phyloP scores from a whole-genome alignment of 2,888 invertebrate genomes.

The Fabriciana adippe region DNA sequence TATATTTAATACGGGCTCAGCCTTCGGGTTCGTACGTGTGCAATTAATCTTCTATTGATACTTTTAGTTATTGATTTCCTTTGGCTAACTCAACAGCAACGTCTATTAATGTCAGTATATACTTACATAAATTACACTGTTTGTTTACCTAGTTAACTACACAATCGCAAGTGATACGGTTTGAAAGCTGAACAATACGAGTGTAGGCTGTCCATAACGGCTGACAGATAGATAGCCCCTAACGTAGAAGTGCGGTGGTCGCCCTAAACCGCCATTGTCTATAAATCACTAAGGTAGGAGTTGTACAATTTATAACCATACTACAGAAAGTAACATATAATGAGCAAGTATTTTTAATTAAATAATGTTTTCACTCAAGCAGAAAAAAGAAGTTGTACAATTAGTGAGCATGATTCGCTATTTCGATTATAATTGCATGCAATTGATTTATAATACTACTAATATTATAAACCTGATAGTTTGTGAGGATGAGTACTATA shows the following conservation, averaged over 20 bases:
- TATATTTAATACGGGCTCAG: no score
- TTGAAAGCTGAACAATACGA: constrained; percentile 25
- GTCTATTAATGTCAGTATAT: no score
- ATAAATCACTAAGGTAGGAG: constrained; percentile 29
- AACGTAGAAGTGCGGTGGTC: constrained; percentile 28
- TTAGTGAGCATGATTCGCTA: not conserved
- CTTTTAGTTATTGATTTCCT: no score
- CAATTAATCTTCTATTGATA: no score
- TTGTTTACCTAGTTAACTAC: not conserved
- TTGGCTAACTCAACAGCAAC: no score
- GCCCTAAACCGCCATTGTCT: constrained; percentile 16
- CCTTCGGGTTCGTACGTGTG: no score
- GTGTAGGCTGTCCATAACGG: constrained; percentile 16
- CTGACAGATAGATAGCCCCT: constrained; percentile 28
- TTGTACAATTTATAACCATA: not conserved
- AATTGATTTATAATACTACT: no score
- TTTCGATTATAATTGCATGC: no score
- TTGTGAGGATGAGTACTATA: no score
- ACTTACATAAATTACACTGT: not conserved
- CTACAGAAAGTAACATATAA: not conserved
- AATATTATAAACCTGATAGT: no score
- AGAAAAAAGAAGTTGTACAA: not conserved
- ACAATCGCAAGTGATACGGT: constrained; percentile 5
- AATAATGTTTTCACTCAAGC: not conserved
- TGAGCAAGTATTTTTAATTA: not conserved